A percentile compares a stretch with the other conserved stretches of the same genome.
Evolutionary conservation across 2,113 vertebrate genomes (phyloP).

Genomic region (Anser brachyrhynchus): DNA sequence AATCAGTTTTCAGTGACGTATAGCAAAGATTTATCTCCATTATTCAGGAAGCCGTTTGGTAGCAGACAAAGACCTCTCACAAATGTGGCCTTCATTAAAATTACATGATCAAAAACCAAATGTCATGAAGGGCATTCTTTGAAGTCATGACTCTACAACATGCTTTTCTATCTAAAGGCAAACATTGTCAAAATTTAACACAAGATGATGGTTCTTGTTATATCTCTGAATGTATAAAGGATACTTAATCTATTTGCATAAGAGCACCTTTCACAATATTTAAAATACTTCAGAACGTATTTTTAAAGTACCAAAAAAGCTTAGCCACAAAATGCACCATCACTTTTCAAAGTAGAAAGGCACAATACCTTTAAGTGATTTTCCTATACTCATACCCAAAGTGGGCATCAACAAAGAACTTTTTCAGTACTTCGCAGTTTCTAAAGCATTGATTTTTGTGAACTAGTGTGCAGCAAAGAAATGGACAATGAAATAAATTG

Average conservation of each 20-base stretch:
- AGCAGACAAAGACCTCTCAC: background rate
- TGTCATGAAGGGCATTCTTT: background rate
- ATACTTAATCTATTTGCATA: background rate
- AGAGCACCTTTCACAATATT: background rate
- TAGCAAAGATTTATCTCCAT: background rate
- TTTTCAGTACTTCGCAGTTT: background rate
- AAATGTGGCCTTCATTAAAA: background rate
- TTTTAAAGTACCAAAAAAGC: background rate
- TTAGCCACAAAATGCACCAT: background rate
- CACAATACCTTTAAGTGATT: background rate
- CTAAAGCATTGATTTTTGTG: background rate
- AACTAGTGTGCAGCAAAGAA: background rate
- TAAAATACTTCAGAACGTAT: background rate
- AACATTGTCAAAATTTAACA: background rate
- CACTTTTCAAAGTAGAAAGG: background rate
- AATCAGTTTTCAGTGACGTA: background rate
- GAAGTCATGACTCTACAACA: background rate
- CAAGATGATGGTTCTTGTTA: background rate
- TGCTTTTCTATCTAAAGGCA: background rate
- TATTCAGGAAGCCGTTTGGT: background rate
- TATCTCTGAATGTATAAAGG: background rate
- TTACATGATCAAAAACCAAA: background rate
- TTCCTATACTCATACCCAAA: background rate
- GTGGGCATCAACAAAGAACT: fast-evolving
- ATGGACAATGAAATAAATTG: background rate